Percentiles rank a stretch among this genome's conserved stretches.
These are phyloP conservation scores for Crematogaster levior DNA, from an alignment of 2,888 invertebrate genomes.

Conservation along the genomic window DNA sequence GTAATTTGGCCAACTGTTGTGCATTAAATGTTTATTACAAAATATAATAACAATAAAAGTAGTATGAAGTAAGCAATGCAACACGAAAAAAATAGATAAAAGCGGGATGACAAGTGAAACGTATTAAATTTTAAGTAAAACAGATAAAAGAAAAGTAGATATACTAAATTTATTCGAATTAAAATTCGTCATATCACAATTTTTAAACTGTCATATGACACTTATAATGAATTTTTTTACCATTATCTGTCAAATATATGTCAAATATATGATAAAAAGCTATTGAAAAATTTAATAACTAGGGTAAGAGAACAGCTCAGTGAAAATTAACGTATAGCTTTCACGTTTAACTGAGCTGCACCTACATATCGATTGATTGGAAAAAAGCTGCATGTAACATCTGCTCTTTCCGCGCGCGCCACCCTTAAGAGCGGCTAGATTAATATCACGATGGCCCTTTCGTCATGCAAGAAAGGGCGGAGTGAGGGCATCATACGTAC, in stretches of 20 bases:
- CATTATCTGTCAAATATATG: not conserved
- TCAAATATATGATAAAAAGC: not conserved
- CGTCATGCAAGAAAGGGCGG: slow-evolving; percentile 29
- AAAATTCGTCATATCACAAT: not conserved
- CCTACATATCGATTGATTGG: slow-evolving; percentile 32
- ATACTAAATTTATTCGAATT: not conserved
- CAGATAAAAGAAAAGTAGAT: not conserved
- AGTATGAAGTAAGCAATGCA: not conserved
- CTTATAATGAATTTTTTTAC: not conserved
- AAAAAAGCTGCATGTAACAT: slow-evolving; percentile 59
- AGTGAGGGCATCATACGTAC: slow-evolving; percentile 13
- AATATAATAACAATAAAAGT: not conserved
- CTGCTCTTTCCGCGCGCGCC: slow-evolving; percentile 50
- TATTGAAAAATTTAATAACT: not conserved
- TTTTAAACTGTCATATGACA: not conserved
- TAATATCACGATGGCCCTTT: slow-evolving; percentile 64
- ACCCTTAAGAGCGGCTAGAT: slow-evolving; percentile 61
- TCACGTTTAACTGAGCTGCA: slow-evolving; percentile 39
- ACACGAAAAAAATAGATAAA: not conserved
- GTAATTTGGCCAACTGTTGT: not conserved
- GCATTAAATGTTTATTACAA: not conserved
- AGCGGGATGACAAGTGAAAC: not conserved
- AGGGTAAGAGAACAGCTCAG: not conserved
- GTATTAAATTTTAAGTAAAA: not conserved
- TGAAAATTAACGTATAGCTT: slow-evolving; percentile 34